phyloP scores from a whole-genome alignment of 2,888 invertebrate species.

The Tholera decimalis region DNA sequence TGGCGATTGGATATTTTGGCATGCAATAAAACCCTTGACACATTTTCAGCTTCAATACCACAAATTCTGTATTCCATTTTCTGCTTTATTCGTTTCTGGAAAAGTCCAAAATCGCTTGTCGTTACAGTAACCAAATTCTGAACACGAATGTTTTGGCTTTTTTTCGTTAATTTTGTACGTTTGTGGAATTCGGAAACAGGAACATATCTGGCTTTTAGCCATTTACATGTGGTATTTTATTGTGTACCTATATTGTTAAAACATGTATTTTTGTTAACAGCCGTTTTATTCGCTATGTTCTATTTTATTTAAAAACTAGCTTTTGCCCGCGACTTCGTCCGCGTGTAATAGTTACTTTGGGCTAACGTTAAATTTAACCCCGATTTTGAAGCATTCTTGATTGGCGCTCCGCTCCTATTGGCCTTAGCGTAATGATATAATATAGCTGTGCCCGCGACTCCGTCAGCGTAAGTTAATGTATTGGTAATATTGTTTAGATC shows the following conservation, averaged over 20 bases:
- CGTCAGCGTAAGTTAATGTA: no score
- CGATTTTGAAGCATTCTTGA: no score
- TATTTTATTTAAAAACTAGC: background rate
- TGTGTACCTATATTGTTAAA: constrained; percentile 33
- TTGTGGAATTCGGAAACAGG: constrained; percentile 48
- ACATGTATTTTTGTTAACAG: constrained; percentile 19
- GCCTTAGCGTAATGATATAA: no score
- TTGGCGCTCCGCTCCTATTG: no score
- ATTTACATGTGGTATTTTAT: constrained; percentile 33
- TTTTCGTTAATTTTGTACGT: constrained; percentile 55
- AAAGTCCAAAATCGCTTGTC: constrained; percentile 25
- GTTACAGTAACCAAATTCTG: constrained; percentile 37
- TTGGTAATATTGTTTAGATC: no score
- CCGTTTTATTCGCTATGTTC: background rate
- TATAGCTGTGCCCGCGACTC: no score
- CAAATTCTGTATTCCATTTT: background rate
- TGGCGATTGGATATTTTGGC: constrained; percentile 49
- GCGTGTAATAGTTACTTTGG: no score
- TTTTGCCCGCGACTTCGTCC: no score
- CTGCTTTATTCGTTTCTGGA: background rate
- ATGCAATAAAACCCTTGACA: constrained; percentile 57
- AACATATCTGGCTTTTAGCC: constrained; percentile 50
- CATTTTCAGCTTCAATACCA: constrained; percentile 34
- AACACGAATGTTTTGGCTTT: constrained; percentile 43
- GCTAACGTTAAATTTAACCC: no score